Evolutionary conservation across 2,113 vertebrate species (phyloP), one percentile per base, ranked within the genome.

Genomic region (Cricetomys ansorgei): DNA sequence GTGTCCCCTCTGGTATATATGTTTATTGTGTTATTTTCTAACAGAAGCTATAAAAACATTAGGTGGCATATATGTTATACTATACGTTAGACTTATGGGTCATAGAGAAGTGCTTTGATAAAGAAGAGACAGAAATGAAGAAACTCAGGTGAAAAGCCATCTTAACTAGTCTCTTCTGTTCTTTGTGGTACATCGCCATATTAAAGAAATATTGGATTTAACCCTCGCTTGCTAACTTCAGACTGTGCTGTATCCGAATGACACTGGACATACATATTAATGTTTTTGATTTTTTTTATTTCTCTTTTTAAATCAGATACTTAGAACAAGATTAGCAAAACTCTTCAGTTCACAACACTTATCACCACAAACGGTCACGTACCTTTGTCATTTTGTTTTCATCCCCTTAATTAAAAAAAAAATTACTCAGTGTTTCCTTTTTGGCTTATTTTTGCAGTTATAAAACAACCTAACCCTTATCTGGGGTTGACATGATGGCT

Each of bases 1-100:
- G 88, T 48, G 50, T 48, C 43, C 29, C 8, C 77, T 95, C 62
- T 79, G 53, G 76, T 72, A 15, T 86, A 76, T 57, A 89, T 95
- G 65, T 70, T 96, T 91, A 73, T 55, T 93, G 59, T 37, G 19
- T 89, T 90, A 90, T 90, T 94, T 95, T 95, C 85, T 67, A 96
- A 67, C 11, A 9, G 88, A 95, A 84, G 50, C 87, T 80, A 62
- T 77, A 92, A 96, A 96, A 95, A 91, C 64, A 83, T 59, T 77
- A 62, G 16, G 43, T 37, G 23, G 77, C 19, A 48, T 75, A 81
- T 37, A 72, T 79, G 34, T 65, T 73, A 59, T 50, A 59, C 16
- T 73, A 31, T 40, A 91, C 90, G 73, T 86, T 69, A 96, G 64
- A 90, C 2, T 19, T 75, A 25, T 0, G 13, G 31, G 15, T 87